phyloP scores from a whole-genome alignment of 2,888 invertebrate genomes.

The Phortica okadai region DNA sequence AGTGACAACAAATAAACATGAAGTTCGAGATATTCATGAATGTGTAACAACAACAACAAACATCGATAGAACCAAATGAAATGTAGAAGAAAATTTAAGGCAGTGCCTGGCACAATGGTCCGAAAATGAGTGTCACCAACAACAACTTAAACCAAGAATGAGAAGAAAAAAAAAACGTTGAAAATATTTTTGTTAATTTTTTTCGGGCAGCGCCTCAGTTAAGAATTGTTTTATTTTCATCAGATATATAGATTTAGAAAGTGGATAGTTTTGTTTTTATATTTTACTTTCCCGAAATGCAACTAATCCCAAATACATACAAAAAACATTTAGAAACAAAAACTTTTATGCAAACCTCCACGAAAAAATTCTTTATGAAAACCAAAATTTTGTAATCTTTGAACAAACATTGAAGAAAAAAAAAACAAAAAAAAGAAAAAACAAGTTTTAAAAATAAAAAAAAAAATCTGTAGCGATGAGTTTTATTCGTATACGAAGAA shows the following conservation, averaged over 20 bases:
- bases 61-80: not conserved
- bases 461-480: not conserved
- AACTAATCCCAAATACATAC: no score
- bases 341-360: not conserved
- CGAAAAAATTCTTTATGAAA: not conserved
- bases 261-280: no score
- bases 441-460: conserved; percentile 5
- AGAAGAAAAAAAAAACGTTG: not conserved
- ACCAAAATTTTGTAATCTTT: not conserved
- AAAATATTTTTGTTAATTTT: not conserved
- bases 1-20: conserved; percentile 2
- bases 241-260: no score
- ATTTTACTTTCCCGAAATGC: no score
- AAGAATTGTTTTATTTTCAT: not conserved
- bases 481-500: conserved; percentile 9
- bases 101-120: not conserved
- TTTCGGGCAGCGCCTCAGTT: not conserved
- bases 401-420: not conserved
- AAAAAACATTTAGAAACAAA: no score
- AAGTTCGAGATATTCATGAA: not conserved
- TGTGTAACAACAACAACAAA: conserved; percentile 1
- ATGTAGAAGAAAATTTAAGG: not conserved
- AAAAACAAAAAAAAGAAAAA: not conserved
- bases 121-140: not conserved
- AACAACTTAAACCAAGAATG: not conserved